phyloP scores from a whole-genome alignment of 2,797 vertebrate genomes.

The Hirundo rustica region DNA sequence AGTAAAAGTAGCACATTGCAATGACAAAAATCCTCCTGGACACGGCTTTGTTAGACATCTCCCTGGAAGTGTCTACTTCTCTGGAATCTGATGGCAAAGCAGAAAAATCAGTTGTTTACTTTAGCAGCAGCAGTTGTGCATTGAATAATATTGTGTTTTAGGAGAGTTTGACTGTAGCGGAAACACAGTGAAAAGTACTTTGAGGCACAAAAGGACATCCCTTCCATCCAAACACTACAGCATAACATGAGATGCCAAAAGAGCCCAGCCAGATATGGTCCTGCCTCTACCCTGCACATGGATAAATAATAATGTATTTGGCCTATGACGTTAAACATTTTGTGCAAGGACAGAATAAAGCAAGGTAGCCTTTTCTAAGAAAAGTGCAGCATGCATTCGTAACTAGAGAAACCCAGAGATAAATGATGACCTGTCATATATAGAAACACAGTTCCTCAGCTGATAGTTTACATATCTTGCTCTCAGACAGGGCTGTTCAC shows the following conservation, averaged over 20 bases:
- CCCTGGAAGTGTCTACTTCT: not conserved
- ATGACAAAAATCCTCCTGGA: not conserved
- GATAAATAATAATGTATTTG: not conserved
- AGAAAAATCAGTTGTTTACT: not conserved
- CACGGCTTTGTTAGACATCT: not conserved
- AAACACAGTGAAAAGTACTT: not conserved
- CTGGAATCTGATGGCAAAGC: not conserved
- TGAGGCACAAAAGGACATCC: not conserved
- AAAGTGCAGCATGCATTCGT: not conserved
- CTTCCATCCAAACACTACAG: not conserved
- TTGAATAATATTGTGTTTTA: not conserved
- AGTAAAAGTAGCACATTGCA: not conserved
- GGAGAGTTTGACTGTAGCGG: not conserved
- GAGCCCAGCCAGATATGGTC: not conserved
- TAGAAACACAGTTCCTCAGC: not conserved
- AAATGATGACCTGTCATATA: not conserved
- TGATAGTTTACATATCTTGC: not conserved
- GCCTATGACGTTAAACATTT: not conserved
- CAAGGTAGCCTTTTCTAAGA: not conserved
- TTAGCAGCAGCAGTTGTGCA: not conserved
- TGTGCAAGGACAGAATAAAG: not conserved
- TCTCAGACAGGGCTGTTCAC: not conserved
- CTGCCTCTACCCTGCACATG: not conserved
- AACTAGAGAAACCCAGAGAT: not conserved
- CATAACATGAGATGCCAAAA: not conserved